phyloP scores from a whole-genome alignment of 1,140 invertebrate species.

The Neodiprion virginianus region DNA sequence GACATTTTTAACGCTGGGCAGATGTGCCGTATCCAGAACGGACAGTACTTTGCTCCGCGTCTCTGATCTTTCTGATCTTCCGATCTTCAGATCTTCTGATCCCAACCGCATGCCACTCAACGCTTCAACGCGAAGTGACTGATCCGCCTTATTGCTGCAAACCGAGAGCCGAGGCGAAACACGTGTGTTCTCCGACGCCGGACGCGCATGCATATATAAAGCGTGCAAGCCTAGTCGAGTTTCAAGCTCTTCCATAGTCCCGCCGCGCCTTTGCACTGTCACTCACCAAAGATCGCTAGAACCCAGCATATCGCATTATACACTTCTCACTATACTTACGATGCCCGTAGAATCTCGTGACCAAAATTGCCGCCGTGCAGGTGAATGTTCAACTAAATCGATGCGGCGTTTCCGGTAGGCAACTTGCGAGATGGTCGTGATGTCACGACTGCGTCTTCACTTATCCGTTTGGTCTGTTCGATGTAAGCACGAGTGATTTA shows the following conservation, averaged over 20 bases:
- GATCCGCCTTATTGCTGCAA: slow-evolving; percentile 3
- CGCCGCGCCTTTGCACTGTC: not conserved
- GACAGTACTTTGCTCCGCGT: not conserved
- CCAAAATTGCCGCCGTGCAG: not conserved
- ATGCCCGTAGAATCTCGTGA: not conserved
- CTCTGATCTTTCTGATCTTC: slow-evolving; percentile 2
- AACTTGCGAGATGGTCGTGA: not conserved
- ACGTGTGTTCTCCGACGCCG: not conserved
- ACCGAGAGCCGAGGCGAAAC: not conserved
- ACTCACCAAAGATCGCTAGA: not conserved
- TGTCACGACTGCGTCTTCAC: not conserved
- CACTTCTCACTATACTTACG: not conserved
- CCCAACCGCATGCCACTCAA: slow-evolving; percentile 1
- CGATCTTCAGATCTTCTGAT: slow-evolving; percentile 5
- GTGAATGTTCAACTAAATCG: not conserved
- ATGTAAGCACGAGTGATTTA: not conserved
- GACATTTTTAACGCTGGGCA: not conserved
- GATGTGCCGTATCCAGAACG: slow-evolving; percentile 1
- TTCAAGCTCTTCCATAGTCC: not conserved
- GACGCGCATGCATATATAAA: not conserved
- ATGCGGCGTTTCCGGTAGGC: not conserved
- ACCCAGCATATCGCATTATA: not conserved
- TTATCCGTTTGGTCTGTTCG: not conserved
- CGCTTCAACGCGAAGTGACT: not conserved
- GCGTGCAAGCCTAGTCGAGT: not conserved